A percentile compares a stretch with the other conserved stretches of the same genome.
These are phyloP conservation scores for Anadara kagoshimensis DNA, from an alignment of 1,140 invertebrate genomes.

Conservation along the genomic window DNA sequence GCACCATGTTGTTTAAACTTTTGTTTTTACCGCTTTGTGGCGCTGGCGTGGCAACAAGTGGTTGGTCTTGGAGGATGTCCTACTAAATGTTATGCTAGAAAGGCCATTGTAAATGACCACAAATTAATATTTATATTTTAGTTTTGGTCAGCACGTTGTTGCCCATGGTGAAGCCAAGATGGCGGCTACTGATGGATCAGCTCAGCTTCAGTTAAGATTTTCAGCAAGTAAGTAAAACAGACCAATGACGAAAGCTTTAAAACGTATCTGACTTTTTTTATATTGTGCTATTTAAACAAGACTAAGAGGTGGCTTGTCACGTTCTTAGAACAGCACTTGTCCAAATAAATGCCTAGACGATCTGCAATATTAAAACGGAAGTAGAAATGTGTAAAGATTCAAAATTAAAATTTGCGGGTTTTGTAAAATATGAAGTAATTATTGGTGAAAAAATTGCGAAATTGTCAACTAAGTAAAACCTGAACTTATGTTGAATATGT, in stretches of 20 bases:
- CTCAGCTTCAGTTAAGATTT: constrained; percentile 50
- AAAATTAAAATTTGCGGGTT: too few relatives aligned
- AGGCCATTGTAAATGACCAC: too few relatives aligned
- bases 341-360: neutral
- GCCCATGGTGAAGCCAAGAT: constrained; percentile 49
- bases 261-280: neutral
- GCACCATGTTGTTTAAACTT: too few relatives aligned
- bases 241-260: neutral
- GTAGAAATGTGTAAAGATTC: neutral
- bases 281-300: neutral
- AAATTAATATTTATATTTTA: neutral
- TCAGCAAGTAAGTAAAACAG: constrained; percentile 36
- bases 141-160: constrained; percentile 17
- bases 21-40: too few relatives aligned
- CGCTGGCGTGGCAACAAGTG: too few relatives aligned
- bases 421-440: too few relatives aligned
- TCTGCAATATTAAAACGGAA: neutral
- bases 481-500: too few relatives aligned
- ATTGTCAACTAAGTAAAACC: too few relatives aligned
- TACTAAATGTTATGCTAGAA: too few relatives aligned
- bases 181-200: constrained; percentile 36
- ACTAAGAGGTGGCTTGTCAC: neutral
- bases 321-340: neutral
- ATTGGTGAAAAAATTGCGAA: too few relatives aligned
- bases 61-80: too few relatives aligned